Conservation (phyloP, 2,797 vertebrate genomes). For the Sebastiscus albofasciatus region DNA sequence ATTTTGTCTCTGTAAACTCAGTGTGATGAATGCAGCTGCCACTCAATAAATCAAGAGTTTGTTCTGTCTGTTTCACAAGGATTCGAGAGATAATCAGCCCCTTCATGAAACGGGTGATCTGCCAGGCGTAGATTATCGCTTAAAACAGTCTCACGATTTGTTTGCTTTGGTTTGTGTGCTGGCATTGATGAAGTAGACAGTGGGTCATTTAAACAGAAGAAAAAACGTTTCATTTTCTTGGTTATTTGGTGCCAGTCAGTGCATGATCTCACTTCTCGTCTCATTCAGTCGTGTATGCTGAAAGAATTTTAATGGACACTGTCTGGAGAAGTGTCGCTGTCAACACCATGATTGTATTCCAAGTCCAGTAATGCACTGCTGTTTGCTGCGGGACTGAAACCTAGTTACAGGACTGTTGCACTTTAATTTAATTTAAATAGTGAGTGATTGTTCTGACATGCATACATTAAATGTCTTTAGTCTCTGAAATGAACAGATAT, state of each 20-base stretch:
- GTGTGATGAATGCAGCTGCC: constrained; percentile 57
- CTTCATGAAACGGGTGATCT: constrained; percentile 53
- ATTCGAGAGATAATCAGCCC: constrained; percentile 55
- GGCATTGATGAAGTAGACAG: constrained; percentile 51
- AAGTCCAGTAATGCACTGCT: constrained; percentile 11
- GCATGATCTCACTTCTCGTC: constrained; percentile 38
- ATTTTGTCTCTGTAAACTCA: constrained; percentile 20
- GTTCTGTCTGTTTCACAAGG: constrained; percentile 41
- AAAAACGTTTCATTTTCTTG: constrained; percentile 5
- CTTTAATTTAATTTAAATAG: neutral
- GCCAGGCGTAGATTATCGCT: constrained; percentile 35
- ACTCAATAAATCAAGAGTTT: constrained; percentile 46
- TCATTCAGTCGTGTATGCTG: constrained; percentile 15
- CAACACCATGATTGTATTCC: constrained; percentile 7
- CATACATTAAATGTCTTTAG: neutral
- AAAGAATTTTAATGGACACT: constrained; percentile 12
- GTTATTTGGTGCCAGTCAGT: constrained; percentile 46
- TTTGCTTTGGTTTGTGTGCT: constrained; percentile 9
- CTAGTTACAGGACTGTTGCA: constrained; percentile 1
- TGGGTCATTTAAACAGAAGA: constrained; percentile 30
- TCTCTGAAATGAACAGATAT: neutral
- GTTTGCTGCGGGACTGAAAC: neutral
- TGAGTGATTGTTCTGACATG: neutral
- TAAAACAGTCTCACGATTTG: constrained; percentile 20
- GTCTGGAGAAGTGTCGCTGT: constrained; percentile 17